Percentiles rank a stretch among this genome's conserved stretches.
Evolutionary conservation across 2,113 vertebrate species (phyloP).

Genomic region (Callionymus lyra): DNA sequence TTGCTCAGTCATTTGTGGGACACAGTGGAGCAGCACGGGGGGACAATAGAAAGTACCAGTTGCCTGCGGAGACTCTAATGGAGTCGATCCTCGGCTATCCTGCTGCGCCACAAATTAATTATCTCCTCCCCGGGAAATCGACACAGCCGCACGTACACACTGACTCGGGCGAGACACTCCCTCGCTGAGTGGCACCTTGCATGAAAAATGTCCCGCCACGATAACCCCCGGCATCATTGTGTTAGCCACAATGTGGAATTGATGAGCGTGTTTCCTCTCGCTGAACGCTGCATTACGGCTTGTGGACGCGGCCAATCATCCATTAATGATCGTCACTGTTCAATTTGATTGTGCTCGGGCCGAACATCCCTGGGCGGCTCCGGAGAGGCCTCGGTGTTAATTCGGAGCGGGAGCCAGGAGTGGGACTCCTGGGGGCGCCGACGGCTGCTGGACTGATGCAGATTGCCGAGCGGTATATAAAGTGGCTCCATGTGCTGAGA

Average conservation of each 20-base stretch:
- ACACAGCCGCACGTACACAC: slow-evolving; percentile 14
- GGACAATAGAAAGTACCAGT: slow-evolving; percentile 47
- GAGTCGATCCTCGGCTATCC: slow-evolving; percentile 43
- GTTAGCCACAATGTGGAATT: slow-evolving; percentile 64
- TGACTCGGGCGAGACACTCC: slow-evolving; percentile 36
- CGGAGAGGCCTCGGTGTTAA: slow-evolving; percentile 51
- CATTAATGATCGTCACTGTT: slow-evolving; percentile 65
- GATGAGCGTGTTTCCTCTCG: slow-evolving; percentile 65
- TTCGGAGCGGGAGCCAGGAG: slow-evolving; percentile 39
- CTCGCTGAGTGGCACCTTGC: slow-evolving; percentile 49
- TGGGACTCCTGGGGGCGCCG: slow-evolving; percentile 41
- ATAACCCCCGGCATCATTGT: slow-evolving; percentile 63
- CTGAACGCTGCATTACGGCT: slow-evolving; percentile 58
- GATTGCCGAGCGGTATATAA: slow-evolving; percentile 45
- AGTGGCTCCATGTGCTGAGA: slow-evolving; percentile 32
- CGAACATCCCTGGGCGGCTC: slow-evolving; percentile 52
- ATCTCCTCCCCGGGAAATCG: slow-evolving; percentile 48
- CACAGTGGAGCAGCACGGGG: slow-evolving; percentile 27
- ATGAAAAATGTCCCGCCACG: slow-evolving; percentile 63
- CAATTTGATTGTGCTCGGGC: slow-evolving; percentile 54
- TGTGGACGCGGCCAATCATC: slow-evolving; percentile 54
- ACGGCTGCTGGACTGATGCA: slow-evolving; percentile 42
- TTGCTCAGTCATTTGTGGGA: slow-evolving; percentile 32
- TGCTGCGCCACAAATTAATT: slow-evolving; percentile 63
- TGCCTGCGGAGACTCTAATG: slow-evolving; percentile 57